Evolutionary conservation across 2,888 invertebrate species (phyloP).

Genomic region (Coleophora deauratella): DNA sequence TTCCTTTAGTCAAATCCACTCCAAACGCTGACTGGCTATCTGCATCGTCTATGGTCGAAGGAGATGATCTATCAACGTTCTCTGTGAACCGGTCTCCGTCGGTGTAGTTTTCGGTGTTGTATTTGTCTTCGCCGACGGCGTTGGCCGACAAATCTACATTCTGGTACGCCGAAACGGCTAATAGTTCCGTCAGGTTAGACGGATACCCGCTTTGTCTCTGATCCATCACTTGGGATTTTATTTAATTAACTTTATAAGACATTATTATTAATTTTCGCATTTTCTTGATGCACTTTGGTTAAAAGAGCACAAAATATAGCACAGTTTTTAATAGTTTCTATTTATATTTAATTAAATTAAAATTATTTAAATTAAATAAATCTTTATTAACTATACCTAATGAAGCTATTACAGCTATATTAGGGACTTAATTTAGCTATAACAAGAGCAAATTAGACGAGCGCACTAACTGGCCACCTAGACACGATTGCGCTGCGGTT

Average conservation of each 20-base stretch:
- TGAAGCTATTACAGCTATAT: slow-evolving; percentile 11
- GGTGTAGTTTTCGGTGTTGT: slow-evolving; percentile 29
- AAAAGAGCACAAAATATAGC: not conserved
- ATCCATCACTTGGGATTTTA: slow-evolving; percentile 46
- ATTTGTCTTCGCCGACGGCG: slow-evolving; percentile 40
- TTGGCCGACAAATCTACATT: slow-evolving; percentile 39
- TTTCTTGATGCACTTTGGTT: not conserved
- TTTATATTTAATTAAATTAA: slow-evolving; percentile 11
- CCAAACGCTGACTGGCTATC: slow-evolving; percentile 56
- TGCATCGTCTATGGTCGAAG: slow-evolving; percentile 55
- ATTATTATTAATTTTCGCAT: slow-evolving; percentile 20
- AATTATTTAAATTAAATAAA: slow-evolving; percentile 9
- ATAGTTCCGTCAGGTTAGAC: slow-evolving; percentile 47
- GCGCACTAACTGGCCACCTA: slow-evolving; percentile 32
- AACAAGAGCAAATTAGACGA: slow-evolving; percentile 25
- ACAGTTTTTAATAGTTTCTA: slow-evolving; percentile 7
- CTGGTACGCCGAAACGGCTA: slow-evolving; percentile 49
- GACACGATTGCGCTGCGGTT: slow-evolving; percentile 46
- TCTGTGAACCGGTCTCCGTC: slow-evolving; percentile 34
- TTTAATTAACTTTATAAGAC: slow-evolving; percentile 25
- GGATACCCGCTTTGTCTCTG: slow-evolving; percentile 49
- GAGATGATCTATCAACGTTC: slow-evolving; percentile 39
- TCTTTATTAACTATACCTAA: slow-evolving; percentile 1
- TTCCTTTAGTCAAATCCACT: slow-evolving; percentile 58
- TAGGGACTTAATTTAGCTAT: slow-evolving; percentile 18